phyloP scores from a whole-genome alignment of 2,797 vertebrate genomes.

The Periophthalmus magnuspinnatus region DNA sequence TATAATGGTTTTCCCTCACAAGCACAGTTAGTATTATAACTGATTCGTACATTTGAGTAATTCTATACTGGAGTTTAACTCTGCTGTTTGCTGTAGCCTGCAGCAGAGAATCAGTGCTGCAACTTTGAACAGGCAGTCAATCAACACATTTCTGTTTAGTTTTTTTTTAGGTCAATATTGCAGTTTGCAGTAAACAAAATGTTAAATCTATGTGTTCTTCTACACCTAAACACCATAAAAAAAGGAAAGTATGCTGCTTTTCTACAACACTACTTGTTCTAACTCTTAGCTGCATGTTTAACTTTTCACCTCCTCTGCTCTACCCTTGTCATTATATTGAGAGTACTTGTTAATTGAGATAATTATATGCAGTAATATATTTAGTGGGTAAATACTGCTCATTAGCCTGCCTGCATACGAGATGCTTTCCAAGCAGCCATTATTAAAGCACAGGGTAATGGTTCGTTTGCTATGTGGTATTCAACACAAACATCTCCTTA shows the following conservation, averaged over 20 bases:
- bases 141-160: too few species aligned
- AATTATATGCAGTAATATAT: constrained; percentile 36
- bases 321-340: constrained; percentile 27
- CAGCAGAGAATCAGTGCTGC: background rate
- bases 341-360: constrained; percentile 53
- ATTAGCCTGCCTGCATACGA: constrained; percentile 34
- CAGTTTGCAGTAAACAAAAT: background rate
- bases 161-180: background rate
- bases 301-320: constrained; percentile 26
- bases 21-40: background rate
- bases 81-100: background rate
- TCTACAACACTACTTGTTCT: constrained; percentile 8
- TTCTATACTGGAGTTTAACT: background rate
- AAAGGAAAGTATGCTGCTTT: background rate
- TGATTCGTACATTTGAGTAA: background rate
- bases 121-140: background rate
- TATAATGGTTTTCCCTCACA: background rate
- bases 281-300: constrained; percentile 13
- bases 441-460: constrained; percentile 5
- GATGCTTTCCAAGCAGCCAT: constrained; percentile 28
- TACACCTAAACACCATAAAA: background rate
- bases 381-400: constrained; percentile 34
- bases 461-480: constrained; percentile 7
- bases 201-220: background rate
- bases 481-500: background rate